phyloP scores from a whole-genome alignment of 2,888 invertebrate species.

The Drosophila barbarae region DNA sequence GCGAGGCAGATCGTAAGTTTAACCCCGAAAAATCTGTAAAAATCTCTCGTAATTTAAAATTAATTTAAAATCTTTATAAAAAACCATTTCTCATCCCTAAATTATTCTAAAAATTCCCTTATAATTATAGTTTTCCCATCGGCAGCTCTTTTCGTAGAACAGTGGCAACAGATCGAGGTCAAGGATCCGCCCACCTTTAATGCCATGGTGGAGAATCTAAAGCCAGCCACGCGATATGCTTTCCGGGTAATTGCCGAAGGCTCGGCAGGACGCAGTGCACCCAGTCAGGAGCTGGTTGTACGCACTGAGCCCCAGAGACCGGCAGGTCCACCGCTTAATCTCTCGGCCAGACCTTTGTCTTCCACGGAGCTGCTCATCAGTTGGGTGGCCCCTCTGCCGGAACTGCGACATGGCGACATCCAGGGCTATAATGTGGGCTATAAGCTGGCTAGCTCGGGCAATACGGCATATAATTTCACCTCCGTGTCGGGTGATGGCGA shows the following conservation, averaged over 20 bases:
- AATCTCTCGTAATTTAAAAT: neutral
- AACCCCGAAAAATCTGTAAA: neutral
- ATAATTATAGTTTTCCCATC: constrained; percentile 5
- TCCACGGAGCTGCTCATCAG: constrained; percentile 87
- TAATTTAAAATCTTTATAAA: neutral
- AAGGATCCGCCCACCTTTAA: constrained; percentile 84
- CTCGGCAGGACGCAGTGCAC: constrained; percentile 85
- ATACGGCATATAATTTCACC: constrained; percentile 84
- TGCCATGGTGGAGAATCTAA: constrained; percentile 84
- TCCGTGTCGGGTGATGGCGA: constrained; percentile 86
- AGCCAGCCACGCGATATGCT: constrained; percentile 86
- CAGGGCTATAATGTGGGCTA: constrained; percentile 87
- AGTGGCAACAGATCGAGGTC: constrained; percentile 85
- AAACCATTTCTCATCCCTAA: neutral
- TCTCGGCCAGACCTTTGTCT: constrained; percentile 85
- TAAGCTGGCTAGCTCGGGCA: constrained; percentile 79
- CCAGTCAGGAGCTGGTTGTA: constrained; percentile 83
- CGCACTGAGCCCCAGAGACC: constrained; percentile 86
- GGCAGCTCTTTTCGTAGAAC: constrained; percentile 77
- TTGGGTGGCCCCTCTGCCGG: constrained; percentile 86
- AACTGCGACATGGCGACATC: constrained; percentile 87
- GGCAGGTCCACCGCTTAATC: constrained; percentile 85
- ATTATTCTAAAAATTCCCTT: neutral
- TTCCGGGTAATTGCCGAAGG: constrained; percentile 88
- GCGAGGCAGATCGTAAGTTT: constrained; percentile 83